A percentile compares a stretch with the other conserved stretches of the same genome.
Conservation (phyloP, 2,888 invertebrate species). For the Drosophila subsilvestris region DNA sequence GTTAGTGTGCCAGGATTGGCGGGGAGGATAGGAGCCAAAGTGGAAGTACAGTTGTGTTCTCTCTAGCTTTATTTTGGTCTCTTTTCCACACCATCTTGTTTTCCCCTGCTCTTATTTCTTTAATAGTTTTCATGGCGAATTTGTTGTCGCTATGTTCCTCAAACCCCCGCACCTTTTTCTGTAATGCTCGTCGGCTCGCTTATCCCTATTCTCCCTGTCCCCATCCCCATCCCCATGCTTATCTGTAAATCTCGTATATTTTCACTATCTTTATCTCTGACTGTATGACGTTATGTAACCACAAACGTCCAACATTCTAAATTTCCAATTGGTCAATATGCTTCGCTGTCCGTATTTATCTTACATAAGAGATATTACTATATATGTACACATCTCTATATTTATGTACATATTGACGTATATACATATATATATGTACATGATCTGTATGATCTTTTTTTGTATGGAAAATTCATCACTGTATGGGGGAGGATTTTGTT, state of each 20-base stretch:
- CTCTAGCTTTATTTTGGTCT: not conserved
- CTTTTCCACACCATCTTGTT: not conserved
- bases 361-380: constrained; percentile 11
- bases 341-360: not conserved
- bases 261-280: constrained; percentile 8
- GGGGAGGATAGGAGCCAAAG: not conserved
- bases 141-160: not conserved
- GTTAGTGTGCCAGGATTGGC: not conserved
- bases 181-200: too few species aligned
- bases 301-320: constrained; percentile 67
- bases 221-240: too few species aligned
- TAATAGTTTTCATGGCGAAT: constrained; percentile 7
- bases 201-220: too few species aligned
- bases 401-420: too few species aligned
- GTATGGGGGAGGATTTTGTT: too few species aligned
- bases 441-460: too few species aligned
- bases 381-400: constrained; percentile 1
- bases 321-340: constrained; percentile 49
- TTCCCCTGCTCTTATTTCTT: constrained; percentile 3
- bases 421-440: too few species aligned
- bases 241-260: too few species aligned
- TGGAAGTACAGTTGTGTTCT: constrained; percentile 2
- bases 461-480: too few species aligned
- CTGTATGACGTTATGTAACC: constrained; percentile 49
- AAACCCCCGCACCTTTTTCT: not conserved